Evolutionary conservation across 2,888 invertebrate genomes (phyloP).

Genomic region (Drosophila incognita): DNA sequence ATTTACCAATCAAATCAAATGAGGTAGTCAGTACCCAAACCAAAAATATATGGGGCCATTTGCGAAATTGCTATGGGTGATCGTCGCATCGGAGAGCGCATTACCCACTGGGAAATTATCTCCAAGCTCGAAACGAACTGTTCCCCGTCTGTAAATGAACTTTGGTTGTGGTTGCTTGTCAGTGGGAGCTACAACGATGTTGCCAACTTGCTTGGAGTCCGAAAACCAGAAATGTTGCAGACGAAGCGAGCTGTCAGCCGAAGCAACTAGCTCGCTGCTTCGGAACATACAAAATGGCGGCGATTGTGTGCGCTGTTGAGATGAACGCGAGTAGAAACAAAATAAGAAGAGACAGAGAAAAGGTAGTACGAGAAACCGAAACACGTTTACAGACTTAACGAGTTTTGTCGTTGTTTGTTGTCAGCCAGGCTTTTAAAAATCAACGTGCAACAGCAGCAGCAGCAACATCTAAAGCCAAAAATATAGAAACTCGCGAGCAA

Average conservation of each 20-base stretch:
- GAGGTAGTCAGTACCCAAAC: neutral
- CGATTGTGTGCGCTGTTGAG: conserved; percentile 47
- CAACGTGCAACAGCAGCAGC: conserved; percentile 57
- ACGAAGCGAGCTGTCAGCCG: conserved; percentile 39
- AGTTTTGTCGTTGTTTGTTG: conserved; percentile 51
- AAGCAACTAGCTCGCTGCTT: conserved; percentile 9
- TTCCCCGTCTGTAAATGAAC: conserved; percentile 49
- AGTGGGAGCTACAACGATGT: conserved; percentile 14
- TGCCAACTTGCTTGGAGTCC: conserved; percentile 44
- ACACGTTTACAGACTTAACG: conserved; percentile 74
- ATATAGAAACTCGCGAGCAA: conserved; percentile 48
- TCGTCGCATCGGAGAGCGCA: conserved; percentile 8
- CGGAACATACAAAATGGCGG: conserved; percentile 68
- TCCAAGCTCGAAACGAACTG: conserved; percentile 20
- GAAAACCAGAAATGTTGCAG: conserved; percentile 65
- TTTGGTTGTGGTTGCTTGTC: conserved; percentile 23
- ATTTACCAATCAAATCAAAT: neutral
- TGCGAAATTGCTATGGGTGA: neutral
- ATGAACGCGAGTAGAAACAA: conserved; percentile 46
- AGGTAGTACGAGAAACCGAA: conserved; percentile 46
- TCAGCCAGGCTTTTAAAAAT: conserved; percentile 50
- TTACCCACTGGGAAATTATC: conserved; percentile 40
- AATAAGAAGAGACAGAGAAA: conserved; percentile 35
- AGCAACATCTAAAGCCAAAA: conserved; percentile 38
- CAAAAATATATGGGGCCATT: neutral